phyloP scores from a whole-genome alignment of 2,888 invertebrate genomes.

The Linnaemya vulpina region DNA sequence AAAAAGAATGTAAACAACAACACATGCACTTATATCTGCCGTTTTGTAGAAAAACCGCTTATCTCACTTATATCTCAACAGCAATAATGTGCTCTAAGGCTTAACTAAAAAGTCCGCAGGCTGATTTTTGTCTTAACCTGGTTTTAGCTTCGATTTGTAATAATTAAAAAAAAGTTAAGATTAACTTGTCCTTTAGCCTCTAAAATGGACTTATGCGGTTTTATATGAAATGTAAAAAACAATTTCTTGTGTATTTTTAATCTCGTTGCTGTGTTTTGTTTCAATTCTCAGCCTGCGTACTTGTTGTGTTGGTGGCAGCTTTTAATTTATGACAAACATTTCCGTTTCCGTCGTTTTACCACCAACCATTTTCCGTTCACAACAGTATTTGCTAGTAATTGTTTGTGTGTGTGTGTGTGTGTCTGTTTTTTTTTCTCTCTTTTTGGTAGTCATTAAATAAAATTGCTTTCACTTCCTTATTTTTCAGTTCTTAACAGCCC shows the following conservation, averaged over 20 bases:
- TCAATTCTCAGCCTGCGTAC: not conserved
- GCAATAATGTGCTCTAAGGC: too few species aligned
- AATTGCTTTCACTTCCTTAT: constrained; percentile 29
- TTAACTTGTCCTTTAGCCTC: not conserved
- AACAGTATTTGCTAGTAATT: constrained; percentile 25
- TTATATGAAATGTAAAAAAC: not conserved
- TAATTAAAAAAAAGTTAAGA: too few species aligned
- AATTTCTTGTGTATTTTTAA: constrained; percentile 10
- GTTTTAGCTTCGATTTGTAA: too few species aligned
- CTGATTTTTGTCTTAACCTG: too few species aligned
- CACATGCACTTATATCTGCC: not conserved
- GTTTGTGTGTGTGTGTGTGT: not conserved
- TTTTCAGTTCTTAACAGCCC: not conserved
- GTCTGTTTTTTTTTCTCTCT: constrained; percentile 12
- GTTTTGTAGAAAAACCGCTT: not conserved
- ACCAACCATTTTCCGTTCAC: constrained; percentile 58
- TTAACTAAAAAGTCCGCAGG: too few species aligned
- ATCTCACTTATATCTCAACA: not conserved
- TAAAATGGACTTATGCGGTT: not conserved
- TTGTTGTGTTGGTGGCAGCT: constrained; percentile 49
- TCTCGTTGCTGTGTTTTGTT: constrained; percentile 2
- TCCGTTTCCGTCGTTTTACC: constrained; percentile 57
- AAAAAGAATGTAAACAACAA: not conserved
- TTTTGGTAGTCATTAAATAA: constrained; percentile 37
- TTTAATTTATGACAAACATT: constrained; percentile 61